A percentile compares a stretch with the other conserved stretches of the same genome.
Conservation (phyloP, 2,113 vertebrate species). For the Pitta sordida region DNA sequence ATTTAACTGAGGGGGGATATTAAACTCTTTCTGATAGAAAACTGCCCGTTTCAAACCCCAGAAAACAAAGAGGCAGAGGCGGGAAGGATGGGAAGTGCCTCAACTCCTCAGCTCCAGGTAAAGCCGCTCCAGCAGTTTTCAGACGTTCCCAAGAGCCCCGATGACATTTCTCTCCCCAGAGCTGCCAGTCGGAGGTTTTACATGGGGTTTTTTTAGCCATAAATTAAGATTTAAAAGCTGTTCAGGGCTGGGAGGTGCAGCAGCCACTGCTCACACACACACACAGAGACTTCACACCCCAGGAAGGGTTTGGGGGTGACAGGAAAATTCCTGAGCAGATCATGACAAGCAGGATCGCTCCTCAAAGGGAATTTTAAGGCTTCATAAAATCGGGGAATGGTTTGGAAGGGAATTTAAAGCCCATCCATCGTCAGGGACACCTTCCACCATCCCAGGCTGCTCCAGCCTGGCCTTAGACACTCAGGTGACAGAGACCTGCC, state of each 20-base stretch:
- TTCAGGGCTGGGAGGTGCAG: background rate
- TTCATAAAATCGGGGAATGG: background rate
- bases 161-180: background rate
- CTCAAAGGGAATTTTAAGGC: background rate
- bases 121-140: background rate
- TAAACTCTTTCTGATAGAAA: background rate
- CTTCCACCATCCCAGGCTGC: rapidly evolving
- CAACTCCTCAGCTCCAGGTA: background rate
- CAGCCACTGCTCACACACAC: background rate
- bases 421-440: background rate
- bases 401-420: background rate
- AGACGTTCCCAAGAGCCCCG: background rate
- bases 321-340: rapidly evolving
- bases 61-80: rapidly evolving
- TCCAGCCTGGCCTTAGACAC: background rate
- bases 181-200: background rate
- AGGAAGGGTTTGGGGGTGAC: rapidly evolving
- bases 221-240: background rate
- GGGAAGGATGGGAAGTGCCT: background rate
- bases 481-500: no score
- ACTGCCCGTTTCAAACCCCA: background rate
- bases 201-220: background rate
- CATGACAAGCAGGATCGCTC: background rate
- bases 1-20: background rate
- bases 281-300: rapidly evolving